Percentiles rank a stretch among this genome's conserved stretches.
phyloP scores from a whole-genome alignment of 2,888 invertebrate genomes.

The Scaptomyza reducta region DNA sequence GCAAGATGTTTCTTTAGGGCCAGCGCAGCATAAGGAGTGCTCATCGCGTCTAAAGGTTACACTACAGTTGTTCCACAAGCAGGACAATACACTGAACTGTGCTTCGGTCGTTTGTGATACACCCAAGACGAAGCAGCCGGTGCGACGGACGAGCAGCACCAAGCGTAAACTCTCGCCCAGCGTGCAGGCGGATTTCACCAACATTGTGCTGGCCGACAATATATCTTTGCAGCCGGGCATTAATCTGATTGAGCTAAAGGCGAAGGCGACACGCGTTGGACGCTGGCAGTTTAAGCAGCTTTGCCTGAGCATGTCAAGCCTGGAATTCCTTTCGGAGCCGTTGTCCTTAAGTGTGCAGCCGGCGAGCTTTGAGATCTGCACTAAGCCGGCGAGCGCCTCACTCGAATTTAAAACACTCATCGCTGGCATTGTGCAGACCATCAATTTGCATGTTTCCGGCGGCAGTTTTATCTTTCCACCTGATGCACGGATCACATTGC shows the following conservation, averaged over 20 bases:
- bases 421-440: constrained; percentile 91
- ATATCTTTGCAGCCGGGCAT: constrained; percentile 87
- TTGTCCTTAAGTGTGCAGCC: constrained; percentile 83
- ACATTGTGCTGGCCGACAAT: constrained; percentile 86
- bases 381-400: constrained; percentile 85
- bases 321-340: constrained; percentile 90
- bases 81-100: constrained; percentile 91
- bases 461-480: constrained; percentile 91
- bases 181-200: constrained; percentile 88
- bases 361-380: constrained; percentile 84
- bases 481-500: constrained; percentile 85
- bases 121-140: constrained; percentile 85
- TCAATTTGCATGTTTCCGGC: constrained; percentile 90
- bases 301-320: constrained; percentile 85
- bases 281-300: constrained; percentile 88
- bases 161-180: constrained; percentile 89
- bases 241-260: constrained; percentile 87
- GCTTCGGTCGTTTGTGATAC: constrained; percentile 90
- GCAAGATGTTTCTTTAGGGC: constrained; percentile 43
- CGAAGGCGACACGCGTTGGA: constrained; percentile 88
- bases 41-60: constrained; percentile 85
- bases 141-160: constrained; percentile 90
- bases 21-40: constrained; percentile 58
- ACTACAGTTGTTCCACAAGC: constrained; percentile 90
- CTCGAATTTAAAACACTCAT: constrained; percentile 89